phyloP scores from a whole-genome alignment of 2,888 invertebrate species.

The Synergus gifuensis region DNA sequence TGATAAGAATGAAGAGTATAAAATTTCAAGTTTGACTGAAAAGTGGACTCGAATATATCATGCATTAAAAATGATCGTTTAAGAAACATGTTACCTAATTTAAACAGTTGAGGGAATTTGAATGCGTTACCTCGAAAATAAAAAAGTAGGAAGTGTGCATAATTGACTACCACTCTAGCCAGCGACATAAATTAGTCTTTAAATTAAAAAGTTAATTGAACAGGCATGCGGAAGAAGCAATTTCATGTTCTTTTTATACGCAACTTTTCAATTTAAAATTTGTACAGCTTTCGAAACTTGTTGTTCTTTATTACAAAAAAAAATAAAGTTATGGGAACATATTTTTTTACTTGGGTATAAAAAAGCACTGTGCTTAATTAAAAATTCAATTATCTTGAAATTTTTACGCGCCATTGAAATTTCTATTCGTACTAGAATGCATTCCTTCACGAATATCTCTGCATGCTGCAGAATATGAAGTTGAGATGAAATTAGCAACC shows the following conservation, averaged over 20 bases:
- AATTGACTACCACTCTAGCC: constrained; percentile 12
- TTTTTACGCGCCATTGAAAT: constrained; percentile 1
- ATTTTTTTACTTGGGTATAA: no score
- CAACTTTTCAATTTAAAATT: neutral
- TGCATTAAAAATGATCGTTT: neutral
- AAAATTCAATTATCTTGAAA: constrained; percentile 33
- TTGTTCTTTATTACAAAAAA: neutral
- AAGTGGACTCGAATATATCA: neutral
- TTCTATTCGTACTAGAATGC: neutral
- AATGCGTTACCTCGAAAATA: neutral
- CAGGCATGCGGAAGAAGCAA: constrained; percentile 1
- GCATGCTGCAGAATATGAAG: constrained; percentile 44
- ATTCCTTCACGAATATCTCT: neutral
- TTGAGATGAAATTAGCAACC: constrained; percentile 55
- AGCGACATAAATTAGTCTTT: constrained; percentile 20
- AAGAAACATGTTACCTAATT: neutral
- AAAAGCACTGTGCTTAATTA: neutral
- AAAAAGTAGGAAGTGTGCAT: constrained; percentile 18
- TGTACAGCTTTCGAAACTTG: neutral
- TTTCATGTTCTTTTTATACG: neutral
- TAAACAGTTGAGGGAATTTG: neutral
- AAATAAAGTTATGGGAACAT: neutral
- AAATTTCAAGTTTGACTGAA: neutral
- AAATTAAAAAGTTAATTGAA: constrained; percentile 33
- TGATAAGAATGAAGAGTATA: neutral